Percentiles rank a stretch among this genome's conserved stretches.
Evolutionary conservation across 2,113 vertebrate genomes (phyloP).

Genomic region (Apodemus sylvaticus): DNA sequence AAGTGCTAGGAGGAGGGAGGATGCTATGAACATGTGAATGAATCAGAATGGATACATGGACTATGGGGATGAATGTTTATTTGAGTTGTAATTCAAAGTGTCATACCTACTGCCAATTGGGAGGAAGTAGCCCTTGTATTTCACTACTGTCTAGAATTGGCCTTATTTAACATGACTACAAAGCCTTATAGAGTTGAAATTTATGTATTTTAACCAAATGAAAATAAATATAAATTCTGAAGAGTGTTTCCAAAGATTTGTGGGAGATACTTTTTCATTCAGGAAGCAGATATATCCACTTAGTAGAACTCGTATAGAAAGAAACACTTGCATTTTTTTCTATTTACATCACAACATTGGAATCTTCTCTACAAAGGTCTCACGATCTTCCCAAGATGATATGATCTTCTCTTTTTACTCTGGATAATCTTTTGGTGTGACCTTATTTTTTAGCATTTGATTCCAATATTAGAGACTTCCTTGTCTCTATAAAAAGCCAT

Average conservation of each 20-base stretch:
- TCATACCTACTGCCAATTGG: background rate
- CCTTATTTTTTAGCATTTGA: background rate
- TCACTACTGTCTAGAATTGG: background rate
- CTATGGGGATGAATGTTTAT: background rate
- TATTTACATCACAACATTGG: background rate
- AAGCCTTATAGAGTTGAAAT: constrained; percentile 5
- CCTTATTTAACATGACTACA: constrained; percentile 6
- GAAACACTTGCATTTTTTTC: background rate
- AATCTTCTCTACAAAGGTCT: constrained; percentile 24
- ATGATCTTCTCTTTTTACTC: background rate
- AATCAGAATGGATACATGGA: background rate
- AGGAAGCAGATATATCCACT: background rate
- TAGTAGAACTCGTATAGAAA: background rate
- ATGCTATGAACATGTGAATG: constrained; percentile 17
- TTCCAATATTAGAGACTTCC: background rate
- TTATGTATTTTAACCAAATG: background rate
- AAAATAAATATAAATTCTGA: constrained; percentile 50
- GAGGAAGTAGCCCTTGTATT: background rate
- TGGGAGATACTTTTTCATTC: background rate
- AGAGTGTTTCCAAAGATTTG: constrained; percentile 1
- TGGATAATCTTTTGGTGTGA: background rate
- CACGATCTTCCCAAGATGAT: background rate
- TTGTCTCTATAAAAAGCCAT: background rate
- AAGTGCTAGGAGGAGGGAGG: background rate
- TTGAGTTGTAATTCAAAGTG: constrained; percentile 31